Evolutionary conservation across 2,797 vertebrate species (phyloP), one percentile per base, ranked within the genome.

Genomic region (Poecilia velifera): DNA sequence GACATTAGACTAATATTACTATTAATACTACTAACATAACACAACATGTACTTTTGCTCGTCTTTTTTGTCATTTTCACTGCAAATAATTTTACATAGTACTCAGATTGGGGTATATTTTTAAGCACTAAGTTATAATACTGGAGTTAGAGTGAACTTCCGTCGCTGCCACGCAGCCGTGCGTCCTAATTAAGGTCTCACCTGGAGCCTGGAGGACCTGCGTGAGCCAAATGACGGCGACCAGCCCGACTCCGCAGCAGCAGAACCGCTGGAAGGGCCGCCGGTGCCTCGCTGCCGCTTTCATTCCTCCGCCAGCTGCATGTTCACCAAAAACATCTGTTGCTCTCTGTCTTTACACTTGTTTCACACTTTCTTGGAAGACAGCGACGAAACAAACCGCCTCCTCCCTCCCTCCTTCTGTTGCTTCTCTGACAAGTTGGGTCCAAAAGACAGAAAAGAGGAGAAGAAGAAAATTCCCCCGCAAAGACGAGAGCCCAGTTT

Each of bases 221-320:
- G 89, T 31, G 87, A 96, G 88, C 93, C 94, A 94, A 55, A 95
- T 87, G 86, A 94, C 91, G 76, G 93, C 91, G 80, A 96, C 77
- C 88, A 95, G 92, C 78, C 90, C 94, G 88, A 94, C 77, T 84
- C 92, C 95, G 49, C 94, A 93, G 94, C 93, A 95, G 94, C 95
- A 96, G 90, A 95, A 89, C 90, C 95, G 95, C 93, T 90, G 94
- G 89, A 95, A 90, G 89, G 92, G 92, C 91, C 94, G 91, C 92
- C 93, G 90, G 90, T 90, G 91, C 88, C 92, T 92, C 90, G 90
- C 88, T 74, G 91, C 84, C 25, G 91, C 83, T 91, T 87, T 96
- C 95, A 95, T 96, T 93, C 94, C 93, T 91, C 88, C 73, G 86
- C 84, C 89, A 90, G 80, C 84, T 84, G 77, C 90, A 92, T 91